Conservation (phyloP, 2,113 vertebrate species). For the Periophthalmus modestus region DNA sequence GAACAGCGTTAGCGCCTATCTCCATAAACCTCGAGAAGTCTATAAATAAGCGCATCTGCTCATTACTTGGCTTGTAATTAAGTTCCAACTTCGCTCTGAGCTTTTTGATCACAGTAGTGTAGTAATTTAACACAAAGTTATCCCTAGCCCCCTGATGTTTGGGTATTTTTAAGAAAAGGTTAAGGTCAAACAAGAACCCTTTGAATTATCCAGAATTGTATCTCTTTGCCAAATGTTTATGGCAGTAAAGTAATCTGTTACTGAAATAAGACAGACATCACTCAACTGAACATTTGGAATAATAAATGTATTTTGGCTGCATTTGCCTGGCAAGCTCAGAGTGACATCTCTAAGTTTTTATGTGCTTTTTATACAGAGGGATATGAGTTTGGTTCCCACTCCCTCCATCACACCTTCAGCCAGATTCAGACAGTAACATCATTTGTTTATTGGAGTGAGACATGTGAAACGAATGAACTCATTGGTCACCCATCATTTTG, state of each 20-base stretch:
- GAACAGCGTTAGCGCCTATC: slow-evolving; percentile 11
- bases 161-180: slow-evolving; percentile 21
- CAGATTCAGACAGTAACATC: too few species aligned
- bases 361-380: too few species aligned
- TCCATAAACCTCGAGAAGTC: not conserved
- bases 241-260: not conserved
- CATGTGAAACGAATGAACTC: too few species aligned
- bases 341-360: too few species aligned
- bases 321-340: not conserved
- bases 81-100: slow-evolving; percentile 7
- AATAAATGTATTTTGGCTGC: not conserved
- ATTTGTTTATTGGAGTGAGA: too few species aligned
- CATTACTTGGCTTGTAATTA: slow-evolving; percentile 15
- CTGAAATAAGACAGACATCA: not conserved
- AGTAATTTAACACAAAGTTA: not conserved
- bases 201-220: slow-evolving; percentile 5
- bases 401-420: too few species aligned
- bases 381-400: too few species aligned
- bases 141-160: not conserved
- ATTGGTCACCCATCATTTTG: too few species aligned
- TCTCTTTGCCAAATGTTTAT: not conserved
- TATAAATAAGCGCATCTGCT: slow-evolving; percentile 24
- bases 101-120: slow-evolving; percentile 7
- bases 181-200: slow-evolving; percentile 21
- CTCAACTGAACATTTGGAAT: not conserved